Evolutionary conservation across 2,113 vertebrate species (phyloP), one percentile per base, ranked within the genome.

Genomic region (Clarias magur): DNA sequence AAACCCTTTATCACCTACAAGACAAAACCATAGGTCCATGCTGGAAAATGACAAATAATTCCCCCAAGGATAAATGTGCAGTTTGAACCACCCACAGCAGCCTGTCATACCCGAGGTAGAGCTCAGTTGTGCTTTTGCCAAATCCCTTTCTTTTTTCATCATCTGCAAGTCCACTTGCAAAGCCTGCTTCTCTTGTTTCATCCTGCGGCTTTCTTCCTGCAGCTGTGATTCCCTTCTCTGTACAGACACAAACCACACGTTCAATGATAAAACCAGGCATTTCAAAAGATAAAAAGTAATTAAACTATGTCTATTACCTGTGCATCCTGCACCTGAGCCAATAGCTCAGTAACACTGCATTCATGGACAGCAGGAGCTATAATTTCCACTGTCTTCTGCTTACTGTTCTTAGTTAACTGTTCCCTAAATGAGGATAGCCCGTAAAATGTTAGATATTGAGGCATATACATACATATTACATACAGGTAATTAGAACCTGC

Each of bases 171-270:
- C 97, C 13, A 97, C 95, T 82, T 96, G 94, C 85, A 98, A 93
- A 86, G 94, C 94, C 92, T 97, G 96, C 70, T 97, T 99, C 62
- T 98, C 96, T 88, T 97, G 96, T 87, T 96, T 96, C 76, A 97
- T 92, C 83, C 87, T 92, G 89, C 88, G 95, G 85, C 94, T 91
- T 10, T 99, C 96, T 90, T 96, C 96, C 30, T 91, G 92, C 57
- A 97, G 94, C 88, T 89, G 93, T 17, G 80, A 90, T 91, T 97
- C 96, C 86, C 93, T 95, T 90, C 93, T 96, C 98, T 99, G 91
- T 72, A 89, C 23, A 87, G 34, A 87, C 6, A 89, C 62, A 90
- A 48, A 48, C 48, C 70, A 88, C 25, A 80, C 23, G 57, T 80
- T 79, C 23, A n/a, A 54, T 63, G 5, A 70, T 73, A 1, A 21